Conservation (phyloP, 2,797 vertebrate genomes). For the Anas acuta region DNA sequence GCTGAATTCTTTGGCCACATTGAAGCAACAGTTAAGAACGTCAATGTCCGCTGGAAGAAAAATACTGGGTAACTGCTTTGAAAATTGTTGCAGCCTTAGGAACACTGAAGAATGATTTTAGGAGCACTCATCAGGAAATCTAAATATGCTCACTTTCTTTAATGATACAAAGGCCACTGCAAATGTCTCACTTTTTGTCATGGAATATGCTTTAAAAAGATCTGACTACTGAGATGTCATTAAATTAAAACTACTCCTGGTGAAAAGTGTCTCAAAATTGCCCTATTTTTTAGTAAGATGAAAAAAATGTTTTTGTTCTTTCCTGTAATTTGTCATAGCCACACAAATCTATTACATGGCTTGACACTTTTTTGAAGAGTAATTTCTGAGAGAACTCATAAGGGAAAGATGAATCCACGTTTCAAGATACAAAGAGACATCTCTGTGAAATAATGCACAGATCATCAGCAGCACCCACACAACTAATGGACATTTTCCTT, state of each 20-base stretch:
- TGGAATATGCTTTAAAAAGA: neutral
- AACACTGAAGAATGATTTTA: neutral
- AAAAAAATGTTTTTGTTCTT: conserved; percentile 46
- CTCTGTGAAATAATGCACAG: neutral
- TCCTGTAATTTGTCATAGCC: conserved; percentile 58
- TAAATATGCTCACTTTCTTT: conserved; percentile 26
- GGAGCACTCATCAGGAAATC: neutral
- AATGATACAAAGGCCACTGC: neutral
- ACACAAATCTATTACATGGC: conserved; percentile 39
- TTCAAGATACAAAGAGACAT: conserved; percentile 7
- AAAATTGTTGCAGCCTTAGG: neutral
- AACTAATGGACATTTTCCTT: neutral
- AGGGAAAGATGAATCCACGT: neutral
- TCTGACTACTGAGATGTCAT: conserved; percentile 17
- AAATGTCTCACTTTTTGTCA: neutral
- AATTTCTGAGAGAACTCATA: conserved; percentile 40
- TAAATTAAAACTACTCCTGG: neutral
- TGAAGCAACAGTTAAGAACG: neutral
- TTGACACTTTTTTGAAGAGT: conserved; percentile 56
- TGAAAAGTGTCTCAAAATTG: conserved; percentile 43
- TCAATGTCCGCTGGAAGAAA: neutral
- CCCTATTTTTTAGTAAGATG: conserved; percentile 6
- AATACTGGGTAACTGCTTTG: neutral
- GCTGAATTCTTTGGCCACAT: neutral
- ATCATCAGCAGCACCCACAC: neutral